Percentiles rank a stretch among this genome's conserved stretches.
These are phyloP conservation scores for Cephalotes varians DNA, from an alignment of 2,888 invertebrate species.

Conservation along the genomic window DNA sequence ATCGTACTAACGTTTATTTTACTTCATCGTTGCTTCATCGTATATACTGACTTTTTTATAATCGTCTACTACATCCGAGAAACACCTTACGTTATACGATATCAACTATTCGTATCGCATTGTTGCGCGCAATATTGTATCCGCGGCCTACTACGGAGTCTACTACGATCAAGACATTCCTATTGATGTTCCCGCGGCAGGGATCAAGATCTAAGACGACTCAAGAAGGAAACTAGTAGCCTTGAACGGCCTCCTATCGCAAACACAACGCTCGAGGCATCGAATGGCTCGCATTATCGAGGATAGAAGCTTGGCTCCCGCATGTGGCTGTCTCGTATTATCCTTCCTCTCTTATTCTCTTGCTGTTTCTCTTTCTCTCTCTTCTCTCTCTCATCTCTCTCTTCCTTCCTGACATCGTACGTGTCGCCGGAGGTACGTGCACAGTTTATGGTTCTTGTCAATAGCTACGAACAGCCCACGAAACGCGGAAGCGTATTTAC, in stretches of 20 bases:
- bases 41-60: neutral
- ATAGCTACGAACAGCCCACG: constrained; percentile 57
- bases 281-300: constrained; percentile 60
- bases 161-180: constrained; percentile 65
- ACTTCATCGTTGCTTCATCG: neutral
- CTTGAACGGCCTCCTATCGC: constrained; percentile 72
- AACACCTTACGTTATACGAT: constrained; percentile 24
- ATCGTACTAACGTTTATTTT: neutral
- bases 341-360: constrained; percentile 4
- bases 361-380: neutral
- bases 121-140: constrained; percentile 52
- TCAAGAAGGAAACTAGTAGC: constrained; percentile 64
- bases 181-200: constrained; percentile 61
- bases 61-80: neutral
- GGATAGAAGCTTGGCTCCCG: constrained; percentile 30
- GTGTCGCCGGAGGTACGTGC: constrained; percentile 57
- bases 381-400: neutral
- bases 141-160: no score
- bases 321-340: constrained; percentile 19
- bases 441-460: constrained; percentile 64
- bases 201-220: constrained; percentile 58
- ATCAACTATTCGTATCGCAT: constrained; percentile 58
- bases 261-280: constrained; percentile 61
- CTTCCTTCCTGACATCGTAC: constrained; percentile 26
- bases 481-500: constrained; percentile 62